Base-by-base conservation (phyloP, 2,888 invertebrate genomes). In the Trilocha varians region DNA sequence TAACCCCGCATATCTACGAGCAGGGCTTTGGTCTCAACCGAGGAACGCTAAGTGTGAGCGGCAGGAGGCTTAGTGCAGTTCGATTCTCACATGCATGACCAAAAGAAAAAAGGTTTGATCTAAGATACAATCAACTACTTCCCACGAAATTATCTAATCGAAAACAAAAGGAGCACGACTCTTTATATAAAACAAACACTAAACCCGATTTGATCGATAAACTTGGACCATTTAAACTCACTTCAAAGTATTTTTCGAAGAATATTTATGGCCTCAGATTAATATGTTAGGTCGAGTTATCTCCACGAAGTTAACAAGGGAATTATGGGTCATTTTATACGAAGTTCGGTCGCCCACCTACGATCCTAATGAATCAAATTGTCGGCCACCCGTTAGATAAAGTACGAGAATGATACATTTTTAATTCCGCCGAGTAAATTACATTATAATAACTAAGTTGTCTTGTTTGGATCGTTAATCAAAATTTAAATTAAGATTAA, bases 281-380 rank as follows among this genome's bases (percentile, higher is more conserved):
- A 78, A 78, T 78, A 76, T 61, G 72, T 77, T 66, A 67, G 56
- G 45, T 44, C 52, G 55, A 63, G 62, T 72, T 69, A 73, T 72
- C 64, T 72, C 64, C 60, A 58, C 47, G 44, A 55, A 64, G 65
- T 66, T 74, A 79, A 82, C 82, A 73, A 82, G 79, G 70, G 65
- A 76, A 83, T 83, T 80, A 82, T 66, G 68, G 78, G 74, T 80
- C 61, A 80, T 83, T 80, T 77, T 62, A 62, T 68, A 58, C 58
- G 59, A 65, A 72, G 63, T 67, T 68, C 65, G 67, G 58, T 49
- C 59, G 80, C 71, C 82, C 82, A 83, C 82, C 82, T 80, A 80
- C 74, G 52, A 50, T 50, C 50, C 65, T 68, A 74, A 77, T 75
- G 70, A 72, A 71, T 74, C 69, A 77, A 75, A 77, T 72, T 65